A percentile compares a stretch with the other conserved stretches of the same genome.
Conservation (phyloP, 2,888 invertebrate species). For the Pristionchus fissidentatus region DNA sequence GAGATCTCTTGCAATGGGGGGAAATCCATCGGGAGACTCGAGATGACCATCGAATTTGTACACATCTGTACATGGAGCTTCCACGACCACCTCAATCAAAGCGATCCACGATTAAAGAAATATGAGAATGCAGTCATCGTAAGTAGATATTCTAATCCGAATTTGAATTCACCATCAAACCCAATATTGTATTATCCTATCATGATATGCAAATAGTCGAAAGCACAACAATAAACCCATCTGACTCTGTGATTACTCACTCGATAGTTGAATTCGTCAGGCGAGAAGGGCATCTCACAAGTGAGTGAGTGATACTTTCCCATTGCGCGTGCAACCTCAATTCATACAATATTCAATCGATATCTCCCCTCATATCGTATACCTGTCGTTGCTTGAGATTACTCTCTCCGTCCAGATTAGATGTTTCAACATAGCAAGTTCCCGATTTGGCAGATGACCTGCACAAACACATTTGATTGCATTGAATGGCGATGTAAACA, state of each 20-base stretch:
- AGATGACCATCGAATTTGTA: slow-evolving; percentile 89
- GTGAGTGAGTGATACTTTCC: slow-evolving; percentile 81
- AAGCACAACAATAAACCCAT: no score
- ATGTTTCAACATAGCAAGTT: slow-evolving; percentile 93
- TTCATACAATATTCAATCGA: background rate
- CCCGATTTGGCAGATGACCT: slow-evolving; percentile 88
- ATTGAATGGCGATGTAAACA: background rate
- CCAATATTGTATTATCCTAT: no score
- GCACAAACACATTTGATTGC: background rate
- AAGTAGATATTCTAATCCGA: no score
- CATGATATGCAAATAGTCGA: no score
- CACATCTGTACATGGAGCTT: slow-evolving; percentile 94
- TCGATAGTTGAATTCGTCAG: slow-evolving; percentile 60
- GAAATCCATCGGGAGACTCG: slow-evolving; percentile 77
- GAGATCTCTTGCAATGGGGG: slow-evolving; percentile 81
- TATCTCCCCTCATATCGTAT: slow-evolving; percentile 69
- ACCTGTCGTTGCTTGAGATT: slow-evolving; percentile 93
- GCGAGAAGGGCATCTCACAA: slow-evolving; percentile 59
- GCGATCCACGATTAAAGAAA: background rate
- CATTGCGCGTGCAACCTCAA: slow-evolving; percentile 56
- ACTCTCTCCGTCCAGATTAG: slow-evolving; percentile 95
- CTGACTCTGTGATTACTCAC: slow-evolving; percentile 45
- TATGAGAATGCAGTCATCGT: no score
- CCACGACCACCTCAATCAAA: slow-evolving; percentile 86
- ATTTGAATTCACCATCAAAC: no score